A percentile compares a stretch with the other conserved stretches of the same genome.
Conservation (phyloP, 1,140 invertebrate species). For the Pemphigus obesinymphae region DNA sequence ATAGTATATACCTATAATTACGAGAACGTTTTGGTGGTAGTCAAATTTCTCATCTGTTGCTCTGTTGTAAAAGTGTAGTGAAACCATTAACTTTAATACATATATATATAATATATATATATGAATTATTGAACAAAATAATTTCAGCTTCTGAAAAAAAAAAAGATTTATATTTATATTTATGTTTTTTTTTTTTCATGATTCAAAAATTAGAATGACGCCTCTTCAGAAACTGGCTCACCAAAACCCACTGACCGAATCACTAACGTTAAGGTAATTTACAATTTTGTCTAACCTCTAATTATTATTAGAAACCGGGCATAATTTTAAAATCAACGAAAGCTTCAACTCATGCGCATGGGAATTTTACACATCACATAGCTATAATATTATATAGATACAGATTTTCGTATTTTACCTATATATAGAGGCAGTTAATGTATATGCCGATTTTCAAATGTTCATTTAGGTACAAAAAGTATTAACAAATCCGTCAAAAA, state of each 20-base stretch:
- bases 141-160: not conserved
- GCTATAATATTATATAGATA: too few relatives aligned
- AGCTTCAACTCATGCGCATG: not conserved
- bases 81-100: not conserved
- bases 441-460: not conserved
- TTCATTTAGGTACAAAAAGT: not conserved
- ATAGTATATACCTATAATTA: too few relatives aligned
- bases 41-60: not conserved
- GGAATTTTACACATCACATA: not conserved
- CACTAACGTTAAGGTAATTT: conserved; percentile 6
- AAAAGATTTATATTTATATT: too few relatives aligned
- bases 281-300: not conserved
- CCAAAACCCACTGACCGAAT: conserved; percentile 16
- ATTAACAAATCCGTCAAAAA: not conserved
- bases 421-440: too few relatives aligned
- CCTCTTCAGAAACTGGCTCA: not conserved
- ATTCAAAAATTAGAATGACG: conserved; percentile 7
- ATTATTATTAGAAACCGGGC: not conserved
- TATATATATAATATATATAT: too few relatives aligned
- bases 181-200: conserved; percentile 7
- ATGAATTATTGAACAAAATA: not conserved
- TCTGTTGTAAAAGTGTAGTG: not conserved
- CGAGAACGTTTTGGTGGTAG: not conserved
- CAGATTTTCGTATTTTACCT: not conserved
- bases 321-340: not conserved